These are phyloP conservation scores for Bujurquina vittata DNA, from an alignment of 2,113 vertebrate genomes.

Conservation along the genomic window DNA sequence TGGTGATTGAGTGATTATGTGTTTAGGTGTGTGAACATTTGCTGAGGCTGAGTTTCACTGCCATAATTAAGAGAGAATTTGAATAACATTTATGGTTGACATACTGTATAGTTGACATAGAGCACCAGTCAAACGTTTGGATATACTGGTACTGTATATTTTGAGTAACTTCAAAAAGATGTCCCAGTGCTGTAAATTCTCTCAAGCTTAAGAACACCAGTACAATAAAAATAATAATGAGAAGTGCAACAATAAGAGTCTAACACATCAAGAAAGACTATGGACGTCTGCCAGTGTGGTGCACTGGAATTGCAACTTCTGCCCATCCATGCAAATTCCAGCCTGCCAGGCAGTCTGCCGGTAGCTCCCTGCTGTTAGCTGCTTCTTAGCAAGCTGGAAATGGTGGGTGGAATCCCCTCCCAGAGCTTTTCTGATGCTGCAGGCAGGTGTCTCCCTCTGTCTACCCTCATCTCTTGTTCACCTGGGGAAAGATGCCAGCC, in stretches of 20 bases:
- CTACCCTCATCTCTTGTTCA: slow-evolving; percentile 47
- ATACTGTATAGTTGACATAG: not conserved
- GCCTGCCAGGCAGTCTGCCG: slow-evolving; percentile 45
- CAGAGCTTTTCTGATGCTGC: slow-evolving; percentile 62
- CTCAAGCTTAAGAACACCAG: slow-evolving; percentile 1
- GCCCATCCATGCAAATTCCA: slow-evolving; percentile 28
- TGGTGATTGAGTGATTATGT: slow-evolving; percentile 53
- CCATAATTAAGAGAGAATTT: slow-evolving; percentile 11
- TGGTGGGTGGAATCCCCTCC: slow-evolving; percentile 69
- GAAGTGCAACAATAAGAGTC: not conserved
- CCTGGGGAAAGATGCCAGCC: slow-evolving; percentile 62
- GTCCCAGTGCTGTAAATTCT: not conserved
- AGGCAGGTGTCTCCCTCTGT: slow-evolving; percentile 66
- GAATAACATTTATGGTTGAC: not conserved
- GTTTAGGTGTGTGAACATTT: slow-evolving; percentile 44
- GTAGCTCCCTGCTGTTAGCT: slow-evolving; percentile 57
- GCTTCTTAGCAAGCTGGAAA: slow-evolving; percentile 47
- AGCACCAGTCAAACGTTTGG: no score
- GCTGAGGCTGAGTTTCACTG: not conserved
- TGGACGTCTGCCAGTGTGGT: slow-evolving; percentile 39
- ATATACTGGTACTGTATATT: not conserved
- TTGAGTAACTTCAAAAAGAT: slow-evolving; percentile 6
- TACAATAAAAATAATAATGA: not conserved
- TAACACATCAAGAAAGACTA: not conserved
- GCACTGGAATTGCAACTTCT: slow-evolving; percentile 42